Evolutionary conservation across 2,797 vertebrate genomes (phyloP).

Genomic region (Sebastiscus albofasciatus): DNA sequence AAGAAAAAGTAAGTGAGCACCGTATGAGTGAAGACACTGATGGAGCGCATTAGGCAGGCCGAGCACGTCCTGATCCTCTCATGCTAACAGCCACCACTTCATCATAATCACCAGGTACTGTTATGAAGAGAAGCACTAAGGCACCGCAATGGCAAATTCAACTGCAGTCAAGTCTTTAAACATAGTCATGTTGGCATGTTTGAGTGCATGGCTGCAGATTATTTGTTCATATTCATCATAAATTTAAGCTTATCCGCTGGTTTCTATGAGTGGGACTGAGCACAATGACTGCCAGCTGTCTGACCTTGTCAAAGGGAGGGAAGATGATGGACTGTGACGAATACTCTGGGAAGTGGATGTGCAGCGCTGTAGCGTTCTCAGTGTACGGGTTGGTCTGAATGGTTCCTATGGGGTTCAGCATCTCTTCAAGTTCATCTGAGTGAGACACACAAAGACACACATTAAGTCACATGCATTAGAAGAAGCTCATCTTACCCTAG

Average conservation of each 20-base stretch:
- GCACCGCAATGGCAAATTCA: slow-evolving; percentile 16
- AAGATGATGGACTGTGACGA: slow-evolving; percentile 88
- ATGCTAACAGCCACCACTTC: slow-evolving; percentile 44
- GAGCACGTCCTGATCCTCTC: slow-evolving; percentile 47
- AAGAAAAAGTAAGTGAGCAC: neutral
- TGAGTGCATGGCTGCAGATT: neutral
- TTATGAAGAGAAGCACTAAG: slow-evolving; percentile 37
- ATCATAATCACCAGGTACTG: slow-evolving; percentile 40
- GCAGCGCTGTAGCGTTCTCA: slow-evolving; percentile 94
- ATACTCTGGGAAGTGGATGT: slow-evolving; percentile 92
- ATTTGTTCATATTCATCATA: neutral
- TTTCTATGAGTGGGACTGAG: neutral
- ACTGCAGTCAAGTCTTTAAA: slow-evolving; percentile 5
- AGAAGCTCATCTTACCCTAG: neutral
- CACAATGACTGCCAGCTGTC: neutral
- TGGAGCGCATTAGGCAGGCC: slow-evolving; percentile 30
- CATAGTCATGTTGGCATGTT: no score
- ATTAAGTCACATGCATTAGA: neutral
- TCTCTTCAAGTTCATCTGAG: slow-evolving; percentile 99
- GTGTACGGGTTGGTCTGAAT: slow-evolving; percentile 96
- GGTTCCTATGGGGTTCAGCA: slow-evolving; percentile 98
- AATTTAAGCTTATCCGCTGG: neutral
- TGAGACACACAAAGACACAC: slow-evolving; percentile 11
- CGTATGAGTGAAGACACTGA: slow-evolving; percentile 11
- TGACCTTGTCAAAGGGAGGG: slow-evolving; percentile 97